Percentiles rank a stretch among this genome's conserved stretches.
Conservation (phyloP, 2,797 vertebrate genomes). For the Phoeniculus purpureus region DNA sequence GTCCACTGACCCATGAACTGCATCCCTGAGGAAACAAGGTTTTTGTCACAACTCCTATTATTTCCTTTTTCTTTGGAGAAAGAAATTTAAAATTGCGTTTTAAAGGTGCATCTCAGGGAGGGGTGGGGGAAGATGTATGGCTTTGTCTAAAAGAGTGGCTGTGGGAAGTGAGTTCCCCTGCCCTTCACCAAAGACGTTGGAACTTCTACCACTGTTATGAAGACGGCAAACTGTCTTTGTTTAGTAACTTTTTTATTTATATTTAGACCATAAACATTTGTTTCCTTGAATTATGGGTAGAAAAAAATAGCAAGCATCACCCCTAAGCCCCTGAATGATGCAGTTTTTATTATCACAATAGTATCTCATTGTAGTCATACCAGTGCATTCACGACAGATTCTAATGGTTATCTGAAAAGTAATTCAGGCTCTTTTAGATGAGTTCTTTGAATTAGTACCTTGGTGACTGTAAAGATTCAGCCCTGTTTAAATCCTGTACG, state of each 20-base stretch:
- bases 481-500: background rate
- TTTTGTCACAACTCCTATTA: background rate
- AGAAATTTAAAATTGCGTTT: background rate
- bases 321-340: background rate
- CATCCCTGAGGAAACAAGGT: background rate
- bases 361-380: background rate
- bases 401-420: background rate
- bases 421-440: background rate
- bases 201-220: background rate
- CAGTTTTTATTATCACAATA: background rate
- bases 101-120: background rate
- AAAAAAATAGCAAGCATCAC: background rate
- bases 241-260: background rate
- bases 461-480: background rate
- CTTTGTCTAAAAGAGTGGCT: background rate
- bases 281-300: background rate
- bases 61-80: background rate
- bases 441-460: background rate
- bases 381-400: background rate
- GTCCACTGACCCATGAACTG: accelerated
- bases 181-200: background rate
- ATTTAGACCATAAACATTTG: background rate
- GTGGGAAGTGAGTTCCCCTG: background rate
- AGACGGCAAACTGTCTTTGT: background rate
- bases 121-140: background rate